These are phyloP conservation scores for Micronycteris hirsuta DNA, from an alignment of 2,113 vertebrate genomes.

Conservation along the genomic window DNA sequence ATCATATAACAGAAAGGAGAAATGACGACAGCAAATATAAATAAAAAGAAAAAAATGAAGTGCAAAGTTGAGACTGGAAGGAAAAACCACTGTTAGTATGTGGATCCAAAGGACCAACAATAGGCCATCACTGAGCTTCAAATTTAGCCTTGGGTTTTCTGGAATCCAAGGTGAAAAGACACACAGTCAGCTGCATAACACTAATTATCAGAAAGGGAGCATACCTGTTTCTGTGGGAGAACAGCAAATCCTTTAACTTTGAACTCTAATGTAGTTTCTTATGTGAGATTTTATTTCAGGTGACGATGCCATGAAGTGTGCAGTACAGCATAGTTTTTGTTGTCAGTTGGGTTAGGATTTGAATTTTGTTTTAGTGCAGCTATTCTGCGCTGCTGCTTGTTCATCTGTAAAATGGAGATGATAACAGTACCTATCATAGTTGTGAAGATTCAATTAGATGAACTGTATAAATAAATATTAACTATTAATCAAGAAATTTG, in stretches of 20 bases:
- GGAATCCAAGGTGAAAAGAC: conserved; percentile 4
- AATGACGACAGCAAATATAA: background rate
- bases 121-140: background rate
- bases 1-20: background rate
- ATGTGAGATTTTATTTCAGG: conserved; percentile 34
- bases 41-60: background rate
- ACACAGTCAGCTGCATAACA: background rate
- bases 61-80: background rate
- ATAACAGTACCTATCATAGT: background rate
- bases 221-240: background rate
- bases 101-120: background rate
- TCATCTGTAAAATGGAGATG: conserved; percentile 4
- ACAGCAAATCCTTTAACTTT: conserved; percentile 6
- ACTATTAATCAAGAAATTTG: background rate
- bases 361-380: conserved; percentile 7
- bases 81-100: background rate
- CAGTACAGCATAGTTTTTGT: background rate
- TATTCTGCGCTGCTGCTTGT: background rate
- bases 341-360: background rate
- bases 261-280: background rate
- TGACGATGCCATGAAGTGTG: background rate
- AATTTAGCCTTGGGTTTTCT: background rate
- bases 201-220: conserved; percentile 16
- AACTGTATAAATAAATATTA: background rate
- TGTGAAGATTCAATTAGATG: conserved; percentile 10